phyloP scores from a whole-genome alignment of 2,888 invertebrate species.

The Galerucella nymphaeae region DNA sequence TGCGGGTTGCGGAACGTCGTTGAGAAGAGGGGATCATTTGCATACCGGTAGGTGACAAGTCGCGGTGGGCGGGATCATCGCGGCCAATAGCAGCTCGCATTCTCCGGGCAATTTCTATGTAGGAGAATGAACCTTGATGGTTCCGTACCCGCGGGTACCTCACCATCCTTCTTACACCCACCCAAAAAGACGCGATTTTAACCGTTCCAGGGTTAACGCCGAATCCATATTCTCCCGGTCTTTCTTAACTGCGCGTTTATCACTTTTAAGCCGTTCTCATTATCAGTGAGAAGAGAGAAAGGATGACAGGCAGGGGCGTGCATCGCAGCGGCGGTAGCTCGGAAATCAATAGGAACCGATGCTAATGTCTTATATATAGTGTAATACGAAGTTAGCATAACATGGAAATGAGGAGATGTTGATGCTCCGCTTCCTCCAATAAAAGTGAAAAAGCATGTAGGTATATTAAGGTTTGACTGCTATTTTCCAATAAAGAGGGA shows the following conservation, averaged over 20 bases:
- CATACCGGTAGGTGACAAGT: constrained; percentile 68
- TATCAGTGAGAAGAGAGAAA: constrained; percentile 40
- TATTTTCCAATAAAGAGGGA: background rate
- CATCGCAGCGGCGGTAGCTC: background rate
- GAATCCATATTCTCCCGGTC: constrained; percentile 53
- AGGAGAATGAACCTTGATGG: constrained; percentile 63
- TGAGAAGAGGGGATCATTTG: constrained; percentile 60
- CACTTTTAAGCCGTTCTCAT: constrained; percentile 51
- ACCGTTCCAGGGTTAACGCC: constrained; percentile 51
- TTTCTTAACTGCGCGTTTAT: constrained; percentile 52
- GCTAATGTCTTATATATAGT: constrained; percentile 28
- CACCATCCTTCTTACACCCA: constrained; percentile 53
- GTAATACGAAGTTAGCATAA: constrained; percentile 26
- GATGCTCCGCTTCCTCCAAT: constrained; percentile 26
- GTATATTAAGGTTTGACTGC: constrained; percentile 7
- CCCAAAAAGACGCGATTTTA: constrained; percentile 45
- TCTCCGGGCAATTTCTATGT: constrained; percentile 58
- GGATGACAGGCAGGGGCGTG: constrained; percentile 37
- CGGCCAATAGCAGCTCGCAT: constrained; percentile 60
- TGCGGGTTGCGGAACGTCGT: constrained; percentile 50
- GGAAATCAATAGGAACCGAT: constrained; percentile 34
- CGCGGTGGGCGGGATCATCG: constrained; percentile 61
- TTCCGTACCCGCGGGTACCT: constrained; percentile 55
- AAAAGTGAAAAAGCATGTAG: constrained; percentile 10
- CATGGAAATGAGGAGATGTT: constrained; percentile 28